Evolutionary conservation across 2,797 vertebrate genomes (phyloP).

Genomic region (Danio kyathit): DNA sequence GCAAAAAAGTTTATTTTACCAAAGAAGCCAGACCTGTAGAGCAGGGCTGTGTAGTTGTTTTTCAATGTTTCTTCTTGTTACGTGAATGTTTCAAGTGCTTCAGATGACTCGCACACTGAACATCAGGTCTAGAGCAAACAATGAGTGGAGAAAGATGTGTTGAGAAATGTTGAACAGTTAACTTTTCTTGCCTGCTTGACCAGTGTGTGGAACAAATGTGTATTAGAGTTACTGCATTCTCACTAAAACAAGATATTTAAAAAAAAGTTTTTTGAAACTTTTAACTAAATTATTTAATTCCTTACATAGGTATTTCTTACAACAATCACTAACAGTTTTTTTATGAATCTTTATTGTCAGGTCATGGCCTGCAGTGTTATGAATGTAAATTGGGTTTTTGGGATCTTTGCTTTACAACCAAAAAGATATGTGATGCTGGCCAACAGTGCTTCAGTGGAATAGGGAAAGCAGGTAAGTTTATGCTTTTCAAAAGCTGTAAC

Average conservation of each 20-base stretch:
- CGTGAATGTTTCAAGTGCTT: neutral
- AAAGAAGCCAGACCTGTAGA: slow-evolving; percentile 9
- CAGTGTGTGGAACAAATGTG: neutral
- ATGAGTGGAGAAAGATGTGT: neutral
- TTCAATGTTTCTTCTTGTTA: neutral
- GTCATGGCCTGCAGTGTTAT: slow-evolving; percentile 75
- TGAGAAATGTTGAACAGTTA: neutral
- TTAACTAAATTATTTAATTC: too few species aligned
- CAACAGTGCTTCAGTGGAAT: slow-evolving; percentile 70
- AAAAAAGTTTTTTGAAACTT: neutral
- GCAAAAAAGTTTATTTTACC: neutral
- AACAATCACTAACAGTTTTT: neutral
- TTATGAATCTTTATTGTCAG: slow-evolving; percentile 57
- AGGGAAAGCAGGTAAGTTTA: slow-evolving; percentile 70
- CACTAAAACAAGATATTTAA: neutral
- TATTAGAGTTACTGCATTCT: too few species aligned
- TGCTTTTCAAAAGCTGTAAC: neutral
- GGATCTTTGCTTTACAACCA: slow-evolving; percentile 49
- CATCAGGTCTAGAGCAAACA: neutral
- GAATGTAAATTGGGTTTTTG: slow-evolving; percentile 61
- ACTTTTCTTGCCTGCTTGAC: neutral
- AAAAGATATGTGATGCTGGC: accelerated
- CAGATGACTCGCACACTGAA: neutral
- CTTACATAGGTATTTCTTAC: too few species aligned
- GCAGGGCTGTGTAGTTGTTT: neutral